A percentile compares a stretch with the other conserved stretches of the same genome.
phyloP scores from a whole-genome alignment of 2,113 vertebrate species.

The Aphelocoma coerulescens region DNA sequence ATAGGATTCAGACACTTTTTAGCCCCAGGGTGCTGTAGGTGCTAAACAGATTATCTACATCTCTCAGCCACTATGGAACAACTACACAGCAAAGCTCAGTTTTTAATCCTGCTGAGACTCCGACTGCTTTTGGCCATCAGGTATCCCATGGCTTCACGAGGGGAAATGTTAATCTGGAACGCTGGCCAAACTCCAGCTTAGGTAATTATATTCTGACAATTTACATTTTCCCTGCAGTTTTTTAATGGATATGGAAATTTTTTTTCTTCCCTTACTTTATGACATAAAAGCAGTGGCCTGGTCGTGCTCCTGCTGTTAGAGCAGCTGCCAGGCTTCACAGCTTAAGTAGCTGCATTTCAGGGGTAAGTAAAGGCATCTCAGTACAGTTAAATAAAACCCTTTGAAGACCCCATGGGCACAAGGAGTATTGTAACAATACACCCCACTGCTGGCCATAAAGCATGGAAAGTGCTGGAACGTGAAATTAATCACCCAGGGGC shows the following conservation, averaged over 20 bases:
- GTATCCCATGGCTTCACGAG: background rate
- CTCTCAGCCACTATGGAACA: background rate
- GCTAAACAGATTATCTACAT: background rate
- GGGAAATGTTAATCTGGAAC: slow-evolving; percentile 23
- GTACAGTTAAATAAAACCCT: background rate
- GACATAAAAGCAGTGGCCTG: background rate
- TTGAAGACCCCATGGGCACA: background rate
- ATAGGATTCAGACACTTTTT: background rate
- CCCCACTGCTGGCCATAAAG: background rate
- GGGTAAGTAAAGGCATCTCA: background rate
- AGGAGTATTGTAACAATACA: background rate
- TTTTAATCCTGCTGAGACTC: slow-evolving; percentile 3
- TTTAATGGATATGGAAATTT: background rate
- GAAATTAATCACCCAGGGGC: background rate
- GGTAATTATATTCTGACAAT: slow-evolving; percentile 36
- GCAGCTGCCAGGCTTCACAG: slow-evolving; percentile 34
- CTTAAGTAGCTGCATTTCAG: background rate
- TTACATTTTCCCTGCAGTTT: slow-evolving; percentile 27
- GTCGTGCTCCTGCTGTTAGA: background rate
- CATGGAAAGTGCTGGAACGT: background rate
- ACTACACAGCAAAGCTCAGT: background rate
- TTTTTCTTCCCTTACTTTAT: background rate
- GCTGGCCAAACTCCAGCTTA: slow-evolving; percentile 33
- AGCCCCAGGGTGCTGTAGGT: background rate
- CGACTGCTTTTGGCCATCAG: background rate